Percentiles rank a stretch among this genome's conserved stretches.
phyloP scores from a whole-genome alignment of 92 coral and sea anemone genomes.

The Galaxea fascicularis region DNA sequence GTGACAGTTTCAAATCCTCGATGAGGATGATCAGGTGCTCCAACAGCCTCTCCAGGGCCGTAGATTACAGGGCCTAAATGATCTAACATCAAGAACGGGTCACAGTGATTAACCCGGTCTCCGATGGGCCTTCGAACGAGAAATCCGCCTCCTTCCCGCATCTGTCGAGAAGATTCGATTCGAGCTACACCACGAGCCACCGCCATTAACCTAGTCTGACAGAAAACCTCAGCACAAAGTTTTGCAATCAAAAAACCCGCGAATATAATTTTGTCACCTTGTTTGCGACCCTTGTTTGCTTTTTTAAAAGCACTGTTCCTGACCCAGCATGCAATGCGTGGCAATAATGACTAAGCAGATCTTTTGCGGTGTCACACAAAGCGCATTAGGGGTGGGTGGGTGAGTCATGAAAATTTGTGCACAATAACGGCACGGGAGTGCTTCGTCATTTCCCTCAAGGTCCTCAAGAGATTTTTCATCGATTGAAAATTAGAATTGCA shows the following conservation, averaged over 20 bases:
- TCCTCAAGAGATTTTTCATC: too few relatives aligned
- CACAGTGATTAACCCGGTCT: constrained; percentile 73
- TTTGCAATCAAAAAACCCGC: too few relatives aligned
- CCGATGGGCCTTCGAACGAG: constrained; percentile 84
- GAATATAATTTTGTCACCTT: background rate
- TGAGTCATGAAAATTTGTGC: background rate
- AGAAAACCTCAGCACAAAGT: background rate
- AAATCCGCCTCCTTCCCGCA: constrained; percentile 89
- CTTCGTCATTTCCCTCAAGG: background rate
- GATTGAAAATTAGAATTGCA: too few relatives aligned
- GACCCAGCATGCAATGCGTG: constrained; percentile 62
- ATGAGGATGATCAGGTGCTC: constrained; percentile 91
- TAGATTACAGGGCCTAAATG: constrained; percentile 84
- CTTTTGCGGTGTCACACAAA: constrained; percentile 24
- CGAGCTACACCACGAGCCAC: constrained; percentile 71
- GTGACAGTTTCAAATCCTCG: constrained; percentile 88
- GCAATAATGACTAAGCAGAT: constrained; percentile 41
- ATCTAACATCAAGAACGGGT: constrained; percentile 81
- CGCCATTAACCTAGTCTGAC: background rate
- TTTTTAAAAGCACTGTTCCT: constrained; percentile 7
- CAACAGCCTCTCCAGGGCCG: constrained; percentile 84
- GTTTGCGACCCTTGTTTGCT: background rate
- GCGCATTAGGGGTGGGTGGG: background rate
- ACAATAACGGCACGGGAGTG: background rate
- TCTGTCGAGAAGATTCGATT: constrained; percentile 75